These are phyloP conservation scores for Tenebrosternarchus preto DNA, from an alignment of 2,113 vertebrate genomes.

Conservation along the genomic window DNA sequence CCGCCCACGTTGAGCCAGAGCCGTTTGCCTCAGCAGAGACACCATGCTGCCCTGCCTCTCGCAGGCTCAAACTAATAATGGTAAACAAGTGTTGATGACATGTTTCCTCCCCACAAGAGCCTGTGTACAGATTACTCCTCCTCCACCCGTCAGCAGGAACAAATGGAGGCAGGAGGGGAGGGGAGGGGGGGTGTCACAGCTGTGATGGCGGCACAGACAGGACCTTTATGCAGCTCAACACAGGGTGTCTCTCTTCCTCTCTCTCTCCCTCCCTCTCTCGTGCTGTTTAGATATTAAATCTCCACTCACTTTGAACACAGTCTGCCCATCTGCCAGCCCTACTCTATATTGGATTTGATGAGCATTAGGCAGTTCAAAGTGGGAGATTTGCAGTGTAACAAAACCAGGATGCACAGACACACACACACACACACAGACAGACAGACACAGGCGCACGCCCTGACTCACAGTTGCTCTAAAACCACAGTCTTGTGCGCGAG, in stretches of 20 bases:
- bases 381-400: slow-evolving; percentile 58
- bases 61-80: slow-evolving; percentile 59
- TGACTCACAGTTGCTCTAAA: neutral
- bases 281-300: slow-evolving; percentile 70
- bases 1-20: neutral
- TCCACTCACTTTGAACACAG: slow-evolving; percentile 65
- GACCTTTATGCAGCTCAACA: slow-evolving; percentile 57
- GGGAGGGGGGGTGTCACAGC: slow-evolving; percentile 60
- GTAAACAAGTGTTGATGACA: slow-evolving; percentile 63
- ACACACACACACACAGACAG: slow-evolving; percentile 9
- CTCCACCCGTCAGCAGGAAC: slow-evolving; percentile 53
- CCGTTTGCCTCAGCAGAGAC: slow-evolving; percentile 59
- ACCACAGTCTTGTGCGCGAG: neutral
- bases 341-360: slow-evolving; percentile 57
- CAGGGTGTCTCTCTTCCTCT: slow-evolving; percentile 54
- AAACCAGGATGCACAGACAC: slow-evolving; percentile 45
- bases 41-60: slow-evolving; percentile 50
- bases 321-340: slow-evolving; percentile 64
- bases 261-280: slow-evolving; percentile 56
- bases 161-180: slow-evolving; percentile 37
- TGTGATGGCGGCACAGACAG: slow-evolving; percentile 65
- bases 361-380: slow-evolving; percentile 54
- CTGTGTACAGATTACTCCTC: slow-evolving; percentile 54
- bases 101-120: slow-evolving; percentile 56
- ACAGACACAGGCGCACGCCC: neutral